Conservation (phyloP, 2,113 vertebrate species). For the Pseudois nayaur region DNA sequence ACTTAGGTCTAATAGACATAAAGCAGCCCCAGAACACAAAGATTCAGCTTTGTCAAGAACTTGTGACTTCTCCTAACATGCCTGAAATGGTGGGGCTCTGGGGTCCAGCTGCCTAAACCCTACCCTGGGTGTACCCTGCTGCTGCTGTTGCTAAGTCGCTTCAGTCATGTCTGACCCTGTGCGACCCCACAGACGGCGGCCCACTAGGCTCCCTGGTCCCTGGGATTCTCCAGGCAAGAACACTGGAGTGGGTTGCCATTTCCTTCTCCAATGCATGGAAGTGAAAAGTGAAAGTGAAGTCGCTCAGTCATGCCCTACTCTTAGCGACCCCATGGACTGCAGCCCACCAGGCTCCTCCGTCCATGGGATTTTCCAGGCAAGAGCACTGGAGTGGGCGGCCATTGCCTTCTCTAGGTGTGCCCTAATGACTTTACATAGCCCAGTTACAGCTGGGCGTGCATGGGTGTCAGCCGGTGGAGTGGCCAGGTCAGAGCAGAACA, state of each 20-base stretch:
- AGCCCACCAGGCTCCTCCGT: too few relatives aligned
- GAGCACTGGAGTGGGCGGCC: not conserved
- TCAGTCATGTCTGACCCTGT: not conserved
- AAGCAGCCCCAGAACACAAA: not conserved
- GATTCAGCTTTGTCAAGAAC: not conserved
- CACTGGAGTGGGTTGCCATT: not conserved
- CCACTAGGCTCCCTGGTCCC: not conserved
- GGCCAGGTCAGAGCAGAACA: not conserved
- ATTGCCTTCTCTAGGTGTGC: not conserved
- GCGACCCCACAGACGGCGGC: fast-evolving
- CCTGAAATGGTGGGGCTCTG: not conserved
- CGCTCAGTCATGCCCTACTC: too few relatives aligned
- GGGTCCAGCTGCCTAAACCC: too few relatives aligned
- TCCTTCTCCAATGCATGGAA: too few relatives aligned
- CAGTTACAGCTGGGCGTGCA: not conserved
- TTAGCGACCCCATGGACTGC: too few relatives aligned
- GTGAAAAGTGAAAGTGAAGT: too few relatives aligned
- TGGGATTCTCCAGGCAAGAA: not conserved
- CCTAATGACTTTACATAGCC: not conserved
- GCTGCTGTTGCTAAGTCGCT: not conserved
- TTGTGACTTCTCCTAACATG: not conserved
- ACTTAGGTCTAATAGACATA: not conserved
- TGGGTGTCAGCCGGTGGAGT: not conserved
- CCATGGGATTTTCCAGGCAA: not conserved
- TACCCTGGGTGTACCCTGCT: not conserved